Base-by-base conservation (phyloP, 2,888 invertebrate species). In the Chaitophorus viminalis region DNA sequence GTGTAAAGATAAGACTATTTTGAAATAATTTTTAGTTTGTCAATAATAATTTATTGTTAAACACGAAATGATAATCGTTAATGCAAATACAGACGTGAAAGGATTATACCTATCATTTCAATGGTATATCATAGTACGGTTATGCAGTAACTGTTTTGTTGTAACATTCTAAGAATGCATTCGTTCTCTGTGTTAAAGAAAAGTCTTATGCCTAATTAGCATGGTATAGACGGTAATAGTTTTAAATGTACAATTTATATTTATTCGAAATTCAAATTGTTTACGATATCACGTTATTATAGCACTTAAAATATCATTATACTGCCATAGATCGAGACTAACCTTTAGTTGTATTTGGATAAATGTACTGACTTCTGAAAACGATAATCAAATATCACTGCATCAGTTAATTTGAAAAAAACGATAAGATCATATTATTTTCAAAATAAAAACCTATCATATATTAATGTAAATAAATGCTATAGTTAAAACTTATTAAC, bases 31-130 rank as follows among this genome's bases (percentile, higher is more conserved):
- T 31, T 14, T 70, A 46, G 31, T 70, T 52, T 33, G 70, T 82
- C 82, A 52, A 72, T 52, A 82, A 81, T 82, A 70, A 82, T 46
- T 82, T 70, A 52, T 52, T 31, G 46, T 68, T 29, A 21, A 46
- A 21, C 14, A 31, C 11, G 3, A 39, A 68, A 46, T 21, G 29
- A 46, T 81, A 70, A 82, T 70, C 46, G 52, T 29, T 25, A 72
- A 52, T 52, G 70, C 52, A 52, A 82, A 82, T 82, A 82, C 25
- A 70, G n/a, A 70, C 52, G 33, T 21, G 46, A 25, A 52, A 29
- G 25, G 31, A 79, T 82, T 82, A 79, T 14, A 39, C 39, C 8
- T 65, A 79, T 39, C n/a, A 65, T 36, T 60, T 60, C 54, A 36
- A 78, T 60, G 60, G 21, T 36, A 78, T 60, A 33, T 29, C 5